Base-by-base conservation (phyloP, 1,140 invertebrate species). In the Drosophila tani region DNA sequence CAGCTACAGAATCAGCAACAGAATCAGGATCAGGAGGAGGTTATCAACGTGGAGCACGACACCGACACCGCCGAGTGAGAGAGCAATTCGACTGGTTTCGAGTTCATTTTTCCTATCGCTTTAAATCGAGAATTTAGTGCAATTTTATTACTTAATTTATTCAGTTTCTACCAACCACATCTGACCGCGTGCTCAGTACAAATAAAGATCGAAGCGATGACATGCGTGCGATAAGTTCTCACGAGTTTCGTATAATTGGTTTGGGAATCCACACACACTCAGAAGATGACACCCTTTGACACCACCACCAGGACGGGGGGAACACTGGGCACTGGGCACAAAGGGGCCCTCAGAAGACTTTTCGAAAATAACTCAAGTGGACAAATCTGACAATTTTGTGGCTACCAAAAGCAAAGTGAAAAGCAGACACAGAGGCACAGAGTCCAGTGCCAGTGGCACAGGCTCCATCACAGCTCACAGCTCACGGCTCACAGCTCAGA, bases 41-140 rank as follows among this genome's bases (percentile, higher is more conserved):
- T 96, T 83, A 96, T 96, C 86, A 96, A 96, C 79, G 96, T 96
- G 2, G 96, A 96, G 73, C 95, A 96, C 66, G 95, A 96, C 24
- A 40, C 53, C 19, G 53, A 19, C 53, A 55, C 32, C 53, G 94
- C 94, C 45, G 58, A 74, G 46, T 68, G 64, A 69, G 51, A 55
- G 32, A 38, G 53, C 53, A 40, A 21, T 55, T 55, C 53, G 53
- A 55, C 53, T 55, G 53, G 53, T 19, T 55, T 55, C 53, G 24
- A 69, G 17, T 27, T 64, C 75, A 64, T 59, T 74, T 69, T 84
- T 85, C 82, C 82, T 75, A 79, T 67, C 68, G 83, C 83, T 84
- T 84, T 74, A 83, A 83, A 55, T 55, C 50, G 51, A 66, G 56
- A 87, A 81, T 82, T 75, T 90, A 90, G 85, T 90, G 85, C 85